These are phyloP conservation scores for Microcebus griseorufus DNA, from an alignment of 2,113 vertebrate genomes.

Conservation along the genomic window DNA sequence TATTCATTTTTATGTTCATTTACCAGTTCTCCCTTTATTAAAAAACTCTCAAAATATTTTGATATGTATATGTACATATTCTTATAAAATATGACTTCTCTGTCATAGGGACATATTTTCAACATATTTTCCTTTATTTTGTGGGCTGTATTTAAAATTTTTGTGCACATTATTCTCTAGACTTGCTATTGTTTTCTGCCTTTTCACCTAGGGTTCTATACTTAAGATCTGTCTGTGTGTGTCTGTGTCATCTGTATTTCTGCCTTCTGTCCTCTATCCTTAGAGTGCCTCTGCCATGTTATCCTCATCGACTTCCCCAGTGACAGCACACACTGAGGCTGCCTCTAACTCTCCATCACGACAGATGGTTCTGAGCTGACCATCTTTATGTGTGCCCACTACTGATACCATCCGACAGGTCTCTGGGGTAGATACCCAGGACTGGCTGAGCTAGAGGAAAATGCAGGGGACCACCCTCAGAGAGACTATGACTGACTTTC, in stretches of 20 bases:
- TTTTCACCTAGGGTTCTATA: neutral
- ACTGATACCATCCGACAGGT: neutral
- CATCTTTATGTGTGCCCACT: neutral
- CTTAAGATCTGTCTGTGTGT: neutral
- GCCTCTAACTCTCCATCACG: neutral
- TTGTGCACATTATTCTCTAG: neutral
- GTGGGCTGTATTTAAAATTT: neutral
- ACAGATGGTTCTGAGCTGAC: neutral
- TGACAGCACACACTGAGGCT: neutral
- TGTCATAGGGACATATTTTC: too few species aligned
- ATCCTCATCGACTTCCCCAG: neutral
- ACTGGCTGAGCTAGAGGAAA: neutral
- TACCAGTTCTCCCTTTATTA: neutral
- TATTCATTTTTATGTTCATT: neutral
- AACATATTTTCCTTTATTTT: neutral
- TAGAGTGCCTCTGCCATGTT: neutral
- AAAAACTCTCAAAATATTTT: neutral
- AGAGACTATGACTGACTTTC: neutral
- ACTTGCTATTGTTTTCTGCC: neutral
- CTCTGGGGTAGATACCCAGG: neutral
- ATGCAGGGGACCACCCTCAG: neutral
- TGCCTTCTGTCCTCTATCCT: neutral
- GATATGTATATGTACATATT: neutral
- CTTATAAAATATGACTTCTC: neutral
- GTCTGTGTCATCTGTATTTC: neutral